Conservation (phyloP, 2,113 vertebrate species). For the Indri indri region DNA sequence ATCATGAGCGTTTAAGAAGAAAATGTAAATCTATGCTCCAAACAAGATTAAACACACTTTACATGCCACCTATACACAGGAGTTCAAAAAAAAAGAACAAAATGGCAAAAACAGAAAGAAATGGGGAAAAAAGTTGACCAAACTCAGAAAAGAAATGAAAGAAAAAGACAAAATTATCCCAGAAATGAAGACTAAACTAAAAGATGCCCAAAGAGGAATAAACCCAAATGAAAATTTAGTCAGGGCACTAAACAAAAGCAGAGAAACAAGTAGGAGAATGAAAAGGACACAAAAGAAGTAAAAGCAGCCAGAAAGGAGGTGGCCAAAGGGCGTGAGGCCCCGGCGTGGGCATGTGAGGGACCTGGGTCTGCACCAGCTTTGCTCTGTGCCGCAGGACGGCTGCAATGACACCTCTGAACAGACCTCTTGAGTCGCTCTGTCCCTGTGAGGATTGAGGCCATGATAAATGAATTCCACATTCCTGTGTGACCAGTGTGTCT, state of each 20-base stretch:
- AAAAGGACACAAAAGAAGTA: neutral
- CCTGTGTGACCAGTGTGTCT: neutral
- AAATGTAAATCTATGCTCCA: neutral
- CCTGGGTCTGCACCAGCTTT: too few relatives aligned
- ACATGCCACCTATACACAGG: too few relatives aligned
- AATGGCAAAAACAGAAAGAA: neutral
- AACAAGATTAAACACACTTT: neutral
- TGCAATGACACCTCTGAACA: neutral
- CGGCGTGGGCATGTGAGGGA: fast-evolving
- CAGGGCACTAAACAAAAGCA: neutral
- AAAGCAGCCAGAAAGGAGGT: neutral
- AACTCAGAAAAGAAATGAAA: neutral
- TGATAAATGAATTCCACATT: neutral
- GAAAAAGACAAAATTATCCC: neutral
- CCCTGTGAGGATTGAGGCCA: neutral
- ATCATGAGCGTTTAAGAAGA: neutral
- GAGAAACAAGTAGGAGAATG: neutral
- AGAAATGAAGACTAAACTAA: neutral
- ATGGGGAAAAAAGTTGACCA: neutral
- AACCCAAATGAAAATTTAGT: neutral
- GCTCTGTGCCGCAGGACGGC: neutral
- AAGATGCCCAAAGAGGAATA: neutral
- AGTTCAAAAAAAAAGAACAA: neutral
- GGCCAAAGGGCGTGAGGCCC: fast-evolving
- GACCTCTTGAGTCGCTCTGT: neutral